Evolutionary conservation across 2,888 invertebrate genomes (phyloP), one percentile per base, ranked within the genome.

Genomic region (Timema cristinae): DNA sequence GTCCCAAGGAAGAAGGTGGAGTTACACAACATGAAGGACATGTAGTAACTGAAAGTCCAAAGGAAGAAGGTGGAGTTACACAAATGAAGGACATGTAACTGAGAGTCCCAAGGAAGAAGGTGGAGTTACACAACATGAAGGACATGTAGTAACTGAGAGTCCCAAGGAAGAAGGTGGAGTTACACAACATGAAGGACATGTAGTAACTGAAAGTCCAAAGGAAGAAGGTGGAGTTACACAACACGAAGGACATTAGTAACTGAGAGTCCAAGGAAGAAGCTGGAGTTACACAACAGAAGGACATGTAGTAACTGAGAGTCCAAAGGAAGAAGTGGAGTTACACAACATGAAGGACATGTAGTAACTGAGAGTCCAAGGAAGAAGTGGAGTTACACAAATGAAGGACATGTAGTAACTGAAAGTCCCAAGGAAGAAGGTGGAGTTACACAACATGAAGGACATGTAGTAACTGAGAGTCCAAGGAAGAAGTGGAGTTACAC

Each of bases 291-390:
- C 10, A 49, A 13, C 48, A 50, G 67, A 66, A 50, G 48, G 47
- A 49, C 5, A 9, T 13, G 32, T 32, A 13, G 32, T 63, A n/a
- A 32, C 67, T 51, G 50, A 50, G n/a, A 7, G 16, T 67, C 48
- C 50, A 8, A 52, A 50, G 54, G 54, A 52, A 68, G 51, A 13
- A 73, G 11, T n/a, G 68, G 66, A 49, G 32, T 51, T 13, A 51
- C 32, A 50, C 49, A 52, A 67, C 52, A 54, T 56, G 68, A 71
- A 59, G 68, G 59, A 16, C 7, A 9, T 47, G 32, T n/a, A 63
- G 16, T 10, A 16, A 63, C 63, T 63, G 63, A 63, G 13, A 70
- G 13, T 11, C 66, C 50, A 75, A 11, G 32, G 72, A 16, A 68
- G 67, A 16, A 54, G n/a, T 32, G 32, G 32, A 32, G 32, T 32